Percentiles rank a stretch among this genome's conserved stretches.
These are phyloP conservation scores for Lordiphosa mommai DNA, from an alignment of 1,140 invertebrate genomes.

Conservation along the genomic window DNA sequence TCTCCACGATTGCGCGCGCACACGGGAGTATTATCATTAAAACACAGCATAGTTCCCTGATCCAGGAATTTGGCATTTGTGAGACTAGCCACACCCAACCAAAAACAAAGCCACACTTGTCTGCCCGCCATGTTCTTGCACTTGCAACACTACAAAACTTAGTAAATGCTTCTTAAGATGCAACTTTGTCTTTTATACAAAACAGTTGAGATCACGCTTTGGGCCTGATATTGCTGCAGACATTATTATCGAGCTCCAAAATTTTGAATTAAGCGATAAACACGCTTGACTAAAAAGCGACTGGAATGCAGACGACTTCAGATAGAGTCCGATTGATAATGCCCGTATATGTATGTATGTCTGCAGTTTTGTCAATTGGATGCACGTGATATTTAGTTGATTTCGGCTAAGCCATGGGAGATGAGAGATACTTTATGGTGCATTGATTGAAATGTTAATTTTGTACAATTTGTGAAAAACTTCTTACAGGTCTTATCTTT, in stretches of 20 bases:
- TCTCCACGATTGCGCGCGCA: conserved; percentile 41
- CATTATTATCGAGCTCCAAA: conserved; percentile 24
- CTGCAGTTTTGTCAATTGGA: conserved; percentile 41
- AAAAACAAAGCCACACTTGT: conserved; percentile 5
- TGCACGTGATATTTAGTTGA: conserved; percentile 45
- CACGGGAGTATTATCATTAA: conserved; percentile 49
- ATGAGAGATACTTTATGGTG: conserved; percentile 45
- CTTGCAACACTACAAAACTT: conserved; percentile 33
- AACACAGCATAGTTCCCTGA: conserved; percentile 23
- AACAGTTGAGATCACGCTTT: conserved; percentile 6
- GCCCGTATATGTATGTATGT: background rate
- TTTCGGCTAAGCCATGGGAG: conserved; percentile 21
- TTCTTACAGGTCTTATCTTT: conserved; percentile 40
- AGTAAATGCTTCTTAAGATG: conserved; percentile 42
- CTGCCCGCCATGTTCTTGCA: conserved; percentile 27
- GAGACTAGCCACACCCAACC: background rate
- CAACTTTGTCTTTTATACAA: conserved; percentile 46
- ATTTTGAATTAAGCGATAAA: conserved; percentile 42
- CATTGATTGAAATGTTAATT: conserved; percentile 45
- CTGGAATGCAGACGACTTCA: conserved; percentile 26
- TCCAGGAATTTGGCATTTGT: conserved; percentile 5
- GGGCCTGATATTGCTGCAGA: background rate
- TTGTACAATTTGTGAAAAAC: conserved; percentile 14
- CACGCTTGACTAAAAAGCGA: conserved; percentile 13
- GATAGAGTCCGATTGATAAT: conserved; percentile 19